Evolutionary conservation across 2,888 invertebrate genomes (phyloP).

Genomic region (Rhamnusium bicolor): DNA sequence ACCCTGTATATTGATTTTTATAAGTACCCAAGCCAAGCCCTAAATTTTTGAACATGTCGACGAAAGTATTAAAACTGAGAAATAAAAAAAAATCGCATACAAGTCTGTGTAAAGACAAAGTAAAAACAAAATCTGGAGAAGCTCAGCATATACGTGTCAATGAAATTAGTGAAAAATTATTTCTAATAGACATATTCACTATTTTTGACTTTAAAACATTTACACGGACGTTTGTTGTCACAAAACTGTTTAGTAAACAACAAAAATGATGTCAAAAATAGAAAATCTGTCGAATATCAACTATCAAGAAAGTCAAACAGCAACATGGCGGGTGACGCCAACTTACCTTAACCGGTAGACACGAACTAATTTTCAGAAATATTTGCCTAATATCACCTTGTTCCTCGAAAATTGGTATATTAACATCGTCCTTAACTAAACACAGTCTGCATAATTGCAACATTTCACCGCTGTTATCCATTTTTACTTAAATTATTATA

Average conservation of each 20-base stretch:
- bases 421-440: constrained; percentile 73
- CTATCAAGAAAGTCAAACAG: constrained; percentile 56
- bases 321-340: constrained; percentile 64
- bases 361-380: constrained; percentile 80
- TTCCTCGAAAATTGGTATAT: constrained; percentile 81
- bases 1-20: constrained; percentile 59
- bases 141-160: background rate
- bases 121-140: background rate
- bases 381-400: constrained; percentile 77
- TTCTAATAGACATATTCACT: background rate
- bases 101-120: too few relatives aligned
- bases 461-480: constrained; percentile 68
- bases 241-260: constrained; percentile 40
- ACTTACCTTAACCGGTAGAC: constrained; percentile 83
- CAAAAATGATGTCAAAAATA: constrained; percentile 46
- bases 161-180: background rate
- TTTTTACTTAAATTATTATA: constrained; percentile 60
- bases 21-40: constrained; percentile 27
- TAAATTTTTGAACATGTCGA: background rate
- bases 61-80: background rate
- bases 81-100: background rate
- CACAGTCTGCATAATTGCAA: constrained; percentile 70
- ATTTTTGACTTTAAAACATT: background rate
- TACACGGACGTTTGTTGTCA: background rate
- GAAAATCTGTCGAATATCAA: constrained; percentile 61